Base-by-base conservation (phyloP, 2,888 invertebrate genomes). In the Caenorhabditis parvicauda region DNA sequence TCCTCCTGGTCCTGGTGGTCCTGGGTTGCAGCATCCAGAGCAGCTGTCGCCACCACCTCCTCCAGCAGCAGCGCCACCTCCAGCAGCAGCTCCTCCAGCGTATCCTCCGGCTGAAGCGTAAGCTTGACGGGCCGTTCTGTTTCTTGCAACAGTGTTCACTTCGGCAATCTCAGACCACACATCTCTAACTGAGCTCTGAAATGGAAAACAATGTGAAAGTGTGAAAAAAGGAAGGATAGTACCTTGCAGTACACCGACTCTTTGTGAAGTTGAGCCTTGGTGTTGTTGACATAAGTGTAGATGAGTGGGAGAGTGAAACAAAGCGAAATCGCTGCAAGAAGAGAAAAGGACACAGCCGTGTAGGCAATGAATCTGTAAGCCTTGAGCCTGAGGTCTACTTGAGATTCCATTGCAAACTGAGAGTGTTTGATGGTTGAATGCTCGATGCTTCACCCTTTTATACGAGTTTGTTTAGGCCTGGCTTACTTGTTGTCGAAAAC, bases 21-120 rank as follows among this genome's bases (percentile, higher is more conserved):
- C 63, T 17, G 63, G 63, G 38, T 63, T 63, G 46, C 63, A 63
- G 52, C 63, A 63, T 32, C 63, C 63, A 17, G 54, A 38, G 32
- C 63, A 63, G n/a, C 58, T 54, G 14, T 47, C 51, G 22, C 42
- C 39, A 5, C 22, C 28, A 17, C 47, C 54, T 29, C 4, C 6
- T 3, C 44, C 55, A 2, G 29, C 56, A 17, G 49, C 42, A 29
- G 27, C 44, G 29, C 46, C 42, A 12, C 54, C 58, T 17, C 29
- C 54, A 21, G 43, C 53, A 17, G 28, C 49, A 37, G 39, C 60
- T 44, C 29, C 53, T 3, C 43, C 43, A 5, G 45, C 48, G 6
- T 39, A 37, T 9, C 48, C 43, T 21, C 46, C 38, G 27, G 51
- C 43, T 14, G 25, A 37, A 3, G 49, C 44, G 24, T 58, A 53